Evolutionary conservation across 2,113 vertebrate species (phyloP).

Genomic region (Gavia stellata): DNA sequence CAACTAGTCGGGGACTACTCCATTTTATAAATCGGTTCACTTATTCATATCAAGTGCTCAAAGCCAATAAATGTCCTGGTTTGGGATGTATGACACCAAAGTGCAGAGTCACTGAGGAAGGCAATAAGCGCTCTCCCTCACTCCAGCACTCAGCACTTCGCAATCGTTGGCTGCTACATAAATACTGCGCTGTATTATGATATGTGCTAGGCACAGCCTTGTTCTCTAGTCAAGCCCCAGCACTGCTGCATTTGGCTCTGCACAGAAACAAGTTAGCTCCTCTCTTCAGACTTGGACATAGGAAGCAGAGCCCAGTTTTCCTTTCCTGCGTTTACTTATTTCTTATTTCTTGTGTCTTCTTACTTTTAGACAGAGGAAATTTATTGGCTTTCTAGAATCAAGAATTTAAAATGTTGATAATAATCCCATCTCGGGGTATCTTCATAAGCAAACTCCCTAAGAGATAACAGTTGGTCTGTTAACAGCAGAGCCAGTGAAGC

Average conservation of each 20-base stretch:
- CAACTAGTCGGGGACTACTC: neutral
- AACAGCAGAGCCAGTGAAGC: neutral
- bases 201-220: neutral
- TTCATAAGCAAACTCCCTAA: neutral
- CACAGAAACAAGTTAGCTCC: neutral
- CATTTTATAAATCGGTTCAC: neutral
- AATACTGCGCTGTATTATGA: neutral
- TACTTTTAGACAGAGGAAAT: neutral
- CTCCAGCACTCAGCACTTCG: neutral
- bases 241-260: neutral
- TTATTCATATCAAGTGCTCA: neutral
- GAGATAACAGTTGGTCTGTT: neutral
- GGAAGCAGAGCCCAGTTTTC: neutral
- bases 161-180: neutral
- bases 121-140: neutral
- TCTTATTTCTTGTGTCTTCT: neutral
- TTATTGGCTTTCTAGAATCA: constrained; percentile 5
- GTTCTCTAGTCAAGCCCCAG: neutral
- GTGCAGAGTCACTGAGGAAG: neutral
- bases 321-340: neutral
- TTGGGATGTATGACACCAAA: neutral
- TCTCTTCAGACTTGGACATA: rapidly evolving
- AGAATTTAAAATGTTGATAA: constrained; percentile 41
- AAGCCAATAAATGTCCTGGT: neutral
- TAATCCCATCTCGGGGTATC: neutral